phyloP scores from a whole-genome alignment of 2,113 vertebrate species.

The Rana temporaria region DNA sequence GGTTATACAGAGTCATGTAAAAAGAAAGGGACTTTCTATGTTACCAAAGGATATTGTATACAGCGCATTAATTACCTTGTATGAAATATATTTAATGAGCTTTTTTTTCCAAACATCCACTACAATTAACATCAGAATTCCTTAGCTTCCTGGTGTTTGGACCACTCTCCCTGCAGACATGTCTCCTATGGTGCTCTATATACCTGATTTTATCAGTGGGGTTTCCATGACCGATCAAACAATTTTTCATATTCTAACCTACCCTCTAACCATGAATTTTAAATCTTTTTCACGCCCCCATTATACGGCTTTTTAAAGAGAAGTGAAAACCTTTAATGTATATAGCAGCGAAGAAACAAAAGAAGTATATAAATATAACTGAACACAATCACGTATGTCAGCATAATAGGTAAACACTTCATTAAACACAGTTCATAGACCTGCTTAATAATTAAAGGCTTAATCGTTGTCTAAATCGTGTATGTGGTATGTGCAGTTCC shows the following conservation, averaged over 20 bases:
- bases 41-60: neutral
- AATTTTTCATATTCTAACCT: neutral
- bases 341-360: neutral
- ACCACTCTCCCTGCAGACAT: neutral
- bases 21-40: neutral
- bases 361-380: constrained; percentile 5
- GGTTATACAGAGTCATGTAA: neutral
- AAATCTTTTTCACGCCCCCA: neutral
- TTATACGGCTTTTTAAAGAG: neutral
- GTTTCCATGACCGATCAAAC: neutral
- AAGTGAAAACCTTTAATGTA: too few species aligned
- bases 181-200: neutral
- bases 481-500: neutral
- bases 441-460: constrained; percentile 13
- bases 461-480: neutral
- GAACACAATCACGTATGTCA: constrained; percentile 1
- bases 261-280: neutral
- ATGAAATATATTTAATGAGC: constrained; percentile 13
- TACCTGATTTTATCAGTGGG: neutral
- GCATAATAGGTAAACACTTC: constrained; percentile 18
- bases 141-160: neutral
- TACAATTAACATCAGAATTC: neutral
- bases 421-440: constrained; percentile 15
- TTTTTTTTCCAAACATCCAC: neutral
- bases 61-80: neutral